A percentile compares a stretch with the other conserved stretches of the same genome.
Conservation (phyloP, 2,888 invertebrate genomes). For the Eilema sororculum region DNA sequence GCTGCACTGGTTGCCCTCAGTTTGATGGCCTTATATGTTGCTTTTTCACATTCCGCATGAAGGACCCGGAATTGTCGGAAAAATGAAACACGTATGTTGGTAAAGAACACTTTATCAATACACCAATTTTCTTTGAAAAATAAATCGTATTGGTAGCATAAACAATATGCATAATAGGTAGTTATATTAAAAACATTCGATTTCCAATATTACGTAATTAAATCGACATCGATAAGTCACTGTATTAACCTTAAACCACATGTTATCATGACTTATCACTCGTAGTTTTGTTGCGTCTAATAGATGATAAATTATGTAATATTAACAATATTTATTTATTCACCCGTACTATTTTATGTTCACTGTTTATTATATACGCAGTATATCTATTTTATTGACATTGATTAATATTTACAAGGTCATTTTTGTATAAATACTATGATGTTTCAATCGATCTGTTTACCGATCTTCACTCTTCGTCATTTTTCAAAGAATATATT, state of each 20-base stretch:
- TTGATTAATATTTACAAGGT: background rate
- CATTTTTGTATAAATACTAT: background rate
- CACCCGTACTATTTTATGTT: background rate
- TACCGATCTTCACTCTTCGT: background rate
- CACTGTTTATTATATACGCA: background rate
- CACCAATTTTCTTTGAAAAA: no score
- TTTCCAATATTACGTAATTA: background rate
- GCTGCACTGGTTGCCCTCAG: no score
- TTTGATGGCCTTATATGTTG: no score
- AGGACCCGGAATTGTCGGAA: no score
- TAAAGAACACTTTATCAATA: no score
- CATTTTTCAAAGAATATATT: no score
- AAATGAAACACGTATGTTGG: no score
- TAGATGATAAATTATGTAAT: background rate
- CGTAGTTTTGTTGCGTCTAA: background rate
- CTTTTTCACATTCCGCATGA: no score
- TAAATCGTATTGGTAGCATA: no score
- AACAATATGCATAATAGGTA: background rate
- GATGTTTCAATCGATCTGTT: background rate
- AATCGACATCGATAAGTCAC: background rate
- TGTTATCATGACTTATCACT: conserved; percentile 6
- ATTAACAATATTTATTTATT: background rate
- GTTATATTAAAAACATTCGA: background rate
- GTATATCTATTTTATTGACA: background rate
- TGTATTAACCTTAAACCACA: background rate